These are phyloP conservation scores for Corydoras maculifer DNA, from an alignment of 2,113 vertebrate species.

Conservation along the genomic window DNA sequence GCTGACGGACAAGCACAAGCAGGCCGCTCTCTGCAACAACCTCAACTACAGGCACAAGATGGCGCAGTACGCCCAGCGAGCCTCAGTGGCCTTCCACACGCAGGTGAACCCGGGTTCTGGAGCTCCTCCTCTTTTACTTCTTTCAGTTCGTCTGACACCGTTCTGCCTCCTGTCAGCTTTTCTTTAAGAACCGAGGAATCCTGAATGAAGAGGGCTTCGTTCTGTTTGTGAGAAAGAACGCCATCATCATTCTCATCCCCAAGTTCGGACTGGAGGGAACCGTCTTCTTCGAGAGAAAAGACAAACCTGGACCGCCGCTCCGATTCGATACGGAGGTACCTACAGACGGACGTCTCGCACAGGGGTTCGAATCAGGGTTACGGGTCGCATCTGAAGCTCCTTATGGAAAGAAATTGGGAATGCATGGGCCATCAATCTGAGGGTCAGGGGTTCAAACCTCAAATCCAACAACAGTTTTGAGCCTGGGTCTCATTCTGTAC, in stretches of 20 bases:
- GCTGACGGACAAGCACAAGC: constrained; percentile 88
- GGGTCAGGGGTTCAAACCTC: no score
- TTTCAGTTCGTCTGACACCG: no score
- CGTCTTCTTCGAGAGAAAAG: constrained; percentile 88
- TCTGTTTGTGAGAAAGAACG: constrained; percentile 93
- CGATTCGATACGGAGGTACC: constrained; percentile 80
- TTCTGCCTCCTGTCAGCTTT: constrained; percentile 69
- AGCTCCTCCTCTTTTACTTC: no score
- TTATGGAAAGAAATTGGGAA: no score
- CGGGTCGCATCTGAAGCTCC: no score
- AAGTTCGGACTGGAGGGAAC: constrained; percentile 95
- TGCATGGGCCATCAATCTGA: no score
- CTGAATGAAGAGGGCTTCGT: constrained; percentile 90
- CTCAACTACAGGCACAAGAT: constrained; percentile 97
- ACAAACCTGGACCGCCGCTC: constrained; percentile 69
- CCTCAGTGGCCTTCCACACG: constrained; percentile 93
- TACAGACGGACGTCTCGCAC: no score
- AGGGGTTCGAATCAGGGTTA: no score
- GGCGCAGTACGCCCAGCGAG: constrained; percentile 92
- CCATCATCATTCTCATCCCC: constrained; percentile 91
- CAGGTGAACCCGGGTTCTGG: constrained; percentile 66
- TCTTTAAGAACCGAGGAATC: constrained; percentile 88
- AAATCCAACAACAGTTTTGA: no score
- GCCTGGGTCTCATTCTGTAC: no score
- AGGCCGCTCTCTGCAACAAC: constrained; percentile 83